phyloP scores from a whole-genome alignment of 2,888 invertebrate genomes.

The Drosophila kuntzei region DNA sequence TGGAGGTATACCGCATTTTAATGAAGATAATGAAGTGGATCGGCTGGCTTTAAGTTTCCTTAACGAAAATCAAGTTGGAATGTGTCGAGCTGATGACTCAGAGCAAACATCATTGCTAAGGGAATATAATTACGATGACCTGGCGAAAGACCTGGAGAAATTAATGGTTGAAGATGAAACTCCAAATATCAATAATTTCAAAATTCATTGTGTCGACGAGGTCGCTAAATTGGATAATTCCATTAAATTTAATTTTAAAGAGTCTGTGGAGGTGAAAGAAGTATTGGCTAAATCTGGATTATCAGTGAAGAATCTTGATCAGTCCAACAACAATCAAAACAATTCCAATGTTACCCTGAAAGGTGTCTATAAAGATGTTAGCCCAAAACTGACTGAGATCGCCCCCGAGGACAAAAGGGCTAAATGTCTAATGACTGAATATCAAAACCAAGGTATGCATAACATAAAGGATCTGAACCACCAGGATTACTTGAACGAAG shows the following conservation, averaged over 20 bases:
- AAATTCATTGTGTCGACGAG: background rate
- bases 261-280: background rate
- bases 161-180: background rate
- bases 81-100: background rate
- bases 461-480: background rate
- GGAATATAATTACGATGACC: background rate
- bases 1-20: background rate
- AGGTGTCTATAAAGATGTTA: background rate
- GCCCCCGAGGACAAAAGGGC: no score
- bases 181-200: background rate
- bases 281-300: background rate
- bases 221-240: background rate
- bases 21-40: slow-evolving; percentile 4
- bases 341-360: background rate
- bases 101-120: background rate
- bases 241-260: no score
- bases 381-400: background rate
- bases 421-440: background rate
- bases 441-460: background rate
- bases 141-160: no score
- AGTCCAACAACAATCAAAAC: background rate
- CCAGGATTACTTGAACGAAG: background rate
- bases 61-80: background rate
- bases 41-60: background rate
- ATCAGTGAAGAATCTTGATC: background rate